Percentiles rank a stretch among this genome's conserved stretches.
These are phyloP conservation scores for Spea bombifrons DNA, from an alignment of 2,113 vertebrate species.

Conservation along the genomic window DNA sequence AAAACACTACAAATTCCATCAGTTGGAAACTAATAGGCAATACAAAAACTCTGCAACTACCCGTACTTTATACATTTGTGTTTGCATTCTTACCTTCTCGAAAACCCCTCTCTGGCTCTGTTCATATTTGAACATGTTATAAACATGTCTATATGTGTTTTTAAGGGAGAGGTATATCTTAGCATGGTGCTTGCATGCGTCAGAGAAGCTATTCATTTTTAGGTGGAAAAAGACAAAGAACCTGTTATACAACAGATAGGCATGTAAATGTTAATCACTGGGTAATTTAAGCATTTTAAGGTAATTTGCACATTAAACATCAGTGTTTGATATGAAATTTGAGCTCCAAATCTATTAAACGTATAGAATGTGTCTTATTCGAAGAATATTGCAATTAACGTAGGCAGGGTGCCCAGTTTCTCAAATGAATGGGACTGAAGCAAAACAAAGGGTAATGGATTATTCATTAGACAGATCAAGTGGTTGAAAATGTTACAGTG, in stretches of 20 bases:
- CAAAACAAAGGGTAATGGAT: constrained; percentile 15
- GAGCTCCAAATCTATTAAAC: not conserved
- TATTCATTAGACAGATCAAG: constrained; percentile 5
- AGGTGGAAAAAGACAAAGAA: too few relatives aligned
- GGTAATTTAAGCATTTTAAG: constrained; percentile 1
- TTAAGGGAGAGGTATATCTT: too few relatives aligned
- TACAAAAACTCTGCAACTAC: too few relatives aligned
- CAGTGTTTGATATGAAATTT: not conserved
- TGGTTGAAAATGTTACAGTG: constrained; percentile 5
- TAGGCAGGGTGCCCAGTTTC: constrained; percentile 9
- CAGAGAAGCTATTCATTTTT: too few relatives aligned
- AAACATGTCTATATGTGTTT: too few relatives aligned
- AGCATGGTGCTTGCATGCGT: too few relatives aligned
- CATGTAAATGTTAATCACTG: constrained; percentile 6
- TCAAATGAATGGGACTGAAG: not conserved
- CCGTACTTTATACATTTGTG: too few relatives aligned
- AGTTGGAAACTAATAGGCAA: too few relatives aligned
- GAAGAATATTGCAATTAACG: constrained; percentile 12
- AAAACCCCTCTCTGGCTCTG: too few relatives aligned
- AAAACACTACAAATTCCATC: too few relatives aligned
- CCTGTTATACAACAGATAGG: not conserved
- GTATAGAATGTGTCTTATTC: not conserved
- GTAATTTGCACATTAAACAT: constrained; percentile 2
- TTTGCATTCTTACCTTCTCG: too few relatives aligned
- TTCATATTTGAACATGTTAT: too few relatives aligned